Evolutionary conservation across 2,113 vertebrate genomes (phyloP).

Genomic region (Embiotoca jacksoni): DNA sequence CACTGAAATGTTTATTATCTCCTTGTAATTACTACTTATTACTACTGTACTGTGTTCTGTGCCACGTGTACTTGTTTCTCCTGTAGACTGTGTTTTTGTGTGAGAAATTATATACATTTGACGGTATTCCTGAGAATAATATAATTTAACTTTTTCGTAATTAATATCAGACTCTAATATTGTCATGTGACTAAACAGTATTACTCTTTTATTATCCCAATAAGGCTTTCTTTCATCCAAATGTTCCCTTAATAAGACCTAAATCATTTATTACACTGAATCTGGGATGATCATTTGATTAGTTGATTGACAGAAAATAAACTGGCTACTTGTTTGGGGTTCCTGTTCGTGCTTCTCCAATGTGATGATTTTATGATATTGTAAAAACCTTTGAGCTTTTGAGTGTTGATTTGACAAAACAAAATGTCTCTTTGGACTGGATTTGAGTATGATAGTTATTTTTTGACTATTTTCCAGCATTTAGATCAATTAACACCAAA

Average conservation of each 20-base stretch:
- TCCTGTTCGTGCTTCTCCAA: too few species aligned
- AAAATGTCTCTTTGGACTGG: background rate
- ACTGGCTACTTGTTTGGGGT: too few species aligned
- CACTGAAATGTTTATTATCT: background rate
- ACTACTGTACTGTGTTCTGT: slow-evolving; percentile 3
- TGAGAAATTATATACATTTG: background rate
- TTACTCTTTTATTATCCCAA: too few species aligned
- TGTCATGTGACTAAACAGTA: background rate
- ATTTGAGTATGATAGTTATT: too few species aligned
- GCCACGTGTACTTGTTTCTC: background rate
- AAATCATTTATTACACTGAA: too few species aligned
- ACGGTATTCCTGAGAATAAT: background rate
- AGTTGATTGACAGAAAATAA: too few species aligned
- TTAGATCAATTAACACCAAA: too few species aligned
- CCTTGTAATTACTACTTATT: too few species aligned
- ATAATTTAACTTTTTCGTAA: background rate
- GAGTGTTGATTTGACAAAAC: background rate
- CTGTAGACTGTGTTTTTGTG: background rate
- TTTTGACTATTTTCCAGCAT: too few species aligned
- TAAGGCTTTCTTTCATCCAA: background rate
- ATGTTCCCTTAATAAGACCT: background rate
- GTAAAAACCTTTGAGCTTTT: background rate
- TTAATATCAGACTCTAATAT: background rate
- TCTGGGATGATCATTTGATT: too few species aligned
- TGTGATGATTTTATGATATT: background rate